Base-by-base conservation (phyloP, 2,113 vertebrate species). In the Pollimyrus isidori region DNA sequence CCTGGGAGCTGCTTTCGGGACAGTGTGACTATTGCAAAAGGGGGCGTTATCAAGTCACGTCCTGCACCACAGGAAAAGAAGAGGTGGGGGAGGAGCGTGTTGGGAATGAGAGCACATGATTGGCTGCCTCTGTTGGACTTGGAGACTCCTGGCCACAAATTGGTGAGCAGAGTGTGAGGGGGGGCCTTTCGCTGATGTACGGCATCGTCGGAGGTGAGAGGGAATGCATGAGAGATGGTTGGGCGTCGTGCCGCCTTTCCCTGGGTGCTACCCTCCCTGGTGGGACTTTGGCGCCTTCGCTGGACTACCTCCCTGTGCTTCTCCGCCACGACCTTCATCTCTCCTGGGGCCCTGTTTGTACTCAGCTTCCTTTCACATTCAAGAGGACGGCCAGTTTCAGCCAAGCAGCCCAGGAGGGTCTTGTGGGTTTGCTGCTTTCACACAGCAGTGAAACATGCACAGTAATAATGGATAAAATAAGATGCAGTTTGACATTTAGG, bases 1-100 rank as follows among this genome's bases (percentile, higher is more conserved):
- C 11, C 46, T 50, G n/a, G 56, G 48, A 39, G 15, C 50, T 39
- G 65, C 58, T 21, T 76, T 50, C 52, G 62, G 62, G 87, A 45
- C 45, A 89, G 56, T 46, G 46, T 76, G 21, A 87, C 21, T 73
- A 80, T 87, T 87, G 85, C 65, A 80, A 80, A 26, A 89, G 58
- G 48, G 73, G 65, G 85, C 30, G 26, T 87, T 73, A 62, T 50
- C 52, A 21, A 89, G 84, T 65, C 6, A 15, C 19, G n/a, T 89
- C 89, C 89, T 65, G 56, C 56, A 30, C 48, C 52, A 45, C 15
- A 3, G 45, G 39, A 5, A 62, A 69, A 46, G n/a, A 19, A 9
- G 21, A 7, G 21, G n/a, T n/a, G n/a, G 7, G 2, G 58, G 23
- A 0, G 58, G 23, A 3, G 62, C 1, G 6, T 39, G 30, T n/a